These are phyloP conservation scores for Columba janthina DNA, from an alignment of 2,113 vertebrate genomes.

Conservation along the genomic window DNA sequence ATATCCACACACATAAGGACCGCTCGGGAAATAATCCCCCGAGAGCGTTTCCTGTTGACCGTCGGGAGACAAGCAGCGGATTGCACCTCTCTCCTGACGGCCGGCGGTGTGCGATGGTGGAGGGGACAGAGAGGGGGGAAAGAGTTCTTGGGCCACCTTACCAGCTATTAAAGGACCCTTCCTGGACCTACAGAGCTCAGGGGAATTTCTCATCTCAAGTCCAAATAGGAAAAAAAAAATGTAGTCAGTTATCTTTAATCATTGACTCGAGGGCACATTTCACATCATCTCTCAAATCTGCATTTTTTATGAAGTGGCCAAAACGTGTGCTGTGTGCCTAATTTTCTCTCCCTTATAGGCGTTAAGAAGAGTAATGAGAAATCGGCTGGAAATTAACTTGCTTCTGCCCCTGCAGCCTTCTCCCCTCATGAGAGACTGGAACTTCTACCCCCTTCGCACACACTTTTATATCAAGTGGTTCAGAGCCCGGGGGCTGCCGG, in stretches of 20 bases:
- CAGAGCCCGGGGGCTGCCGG: neutral
- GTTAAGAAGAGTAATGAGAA: slow-evolving; percentile 71
- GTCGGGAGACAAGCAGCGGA: neutral
- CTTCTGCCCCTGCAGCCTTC: slow-evolving; percentile 50
- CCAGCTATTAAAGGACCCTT: slow-evolving; percentile 41
- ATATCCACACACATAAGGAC: neutral
- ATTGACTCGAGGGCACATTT: slow-evolving; percentile 84
- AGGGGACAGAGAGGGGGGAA: neutral
- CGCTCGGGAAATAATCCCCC: neutral
- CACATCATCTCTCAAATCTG: slow-evolving; percentile 85
- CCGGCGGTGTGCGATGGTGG: neutral
- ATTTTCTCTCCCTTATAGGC: slow-evolving; percentile 69
- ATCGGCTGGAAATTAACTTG: slow-evolving; percentile 69
- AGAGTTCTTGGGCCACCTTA: neutral
- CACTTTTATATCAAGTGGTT: slow-evolving; percentile 33
- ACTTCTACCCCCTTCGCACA: neutral
- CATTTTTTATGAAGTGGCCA: slow-evolving; percentile 86
- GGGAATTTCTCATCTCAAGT: slow-evolving; percentile 59
- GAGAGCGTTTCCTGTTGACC: neutral
- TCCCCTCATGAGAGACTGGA: slow-evolving; percentile 9
- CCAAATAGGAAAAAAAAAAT: slow-evolving; percentile 38
- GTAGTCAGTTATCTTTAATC: slow-evolving; percentile 83
- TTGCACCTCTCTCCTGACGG: neutral
- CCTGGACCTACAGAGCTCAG: slow-evolving; percentile 15
- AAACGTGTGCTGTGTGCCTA: slow-evolving; percentile 74